Evolutionary conservation across 2,888 invertebrate species (phyloP).

Genomic region (Amphipoea oculea): DNA sequence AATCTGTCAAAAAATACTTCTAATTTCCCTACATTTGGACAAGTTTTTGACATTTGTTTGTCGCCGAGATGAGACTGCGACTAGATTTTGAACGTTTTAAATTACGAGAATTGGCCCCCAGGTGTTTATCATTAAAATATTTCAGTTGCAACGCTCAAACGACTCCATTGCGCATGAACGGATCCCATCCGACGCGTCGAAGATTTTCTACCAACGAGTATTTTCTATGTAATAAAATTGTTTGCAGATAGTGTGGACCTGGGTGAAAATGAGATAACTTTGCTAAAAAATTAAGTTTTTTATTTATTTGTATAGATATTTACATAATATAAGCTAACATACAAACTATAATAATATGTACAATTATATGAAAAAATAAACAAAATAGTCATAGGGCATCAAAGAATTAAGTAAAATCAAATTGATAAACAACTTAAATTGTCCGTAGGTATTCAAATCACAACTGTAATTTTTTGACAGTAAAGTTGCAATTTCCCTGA

Average conservation of each 20-base stretch:
- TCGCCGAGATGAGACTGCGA: too few species aligned
- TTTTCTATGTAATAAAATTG: constrained; percentile 60
- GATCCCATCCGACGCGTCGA: constrained; percentile 58
- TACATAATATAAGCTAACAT: too few species aligned
- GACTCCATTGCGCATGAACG: constrained; percentile 65
- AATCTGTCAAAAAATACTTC: too few species aligned
- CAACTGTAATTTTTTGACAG: background rate
- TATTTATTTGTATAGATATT: too few species aligned
- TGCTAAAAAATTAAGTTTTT: background rate
- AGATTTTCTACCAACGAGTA: constrained; percentile 68
- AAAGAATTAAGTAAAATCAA: background rate
- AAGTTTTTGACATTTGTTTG: too few species aligned
- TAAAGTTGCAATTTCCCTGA: too few species aligned
- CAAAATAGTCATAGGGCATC: too few species aligned
- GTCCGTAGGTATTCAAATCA: background rate
- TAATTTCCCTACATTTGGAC: too few species aligned
- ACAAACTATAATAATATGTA: too few species aligned
- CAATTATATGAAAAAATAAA: too few species aligned
- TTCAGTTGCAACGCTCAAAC: constrained; percentile 63
- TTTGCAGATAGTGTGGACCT: constrained; percentile 54
- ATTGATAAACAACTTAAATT: background rate
- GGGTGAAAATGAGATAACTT: background rate
- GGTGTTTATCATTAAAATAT: constrained; percentile 69
- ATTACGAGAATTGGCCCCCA: too few species aligned
- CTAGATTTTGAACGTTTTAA: too few species aligned